Percentiles rank a stretch among this genome's conserved stretches.
Evolutionary conservation across 2,888 invertebrate genomes (phyloP).

Genomic region (Pollenia griseotomentosa): DNA sequence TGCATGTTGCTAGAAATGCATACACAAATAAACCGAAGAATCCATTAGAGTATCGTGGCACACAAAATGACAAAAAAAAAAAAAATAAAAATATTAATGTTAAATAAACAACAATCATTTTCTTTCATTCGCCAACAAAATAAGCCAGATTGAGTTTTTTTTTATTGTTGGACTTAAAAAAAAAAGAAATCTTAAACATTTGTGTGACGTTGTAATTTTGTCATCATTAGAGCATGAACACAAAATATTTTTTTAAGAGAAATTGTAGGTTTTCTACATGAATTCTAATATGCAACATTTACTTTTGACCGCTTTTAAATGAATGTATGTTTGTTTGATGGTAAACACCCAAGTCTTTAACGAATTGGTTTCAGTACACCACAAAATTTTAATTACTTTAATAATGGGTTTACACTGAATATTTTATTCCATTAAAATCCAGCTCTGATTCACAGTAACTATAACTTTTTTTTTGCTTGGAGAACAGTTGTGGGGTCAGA

Average conservation of each 20-base stretch:
- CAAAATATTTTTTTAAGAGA: slow-evolving; percentile 7
- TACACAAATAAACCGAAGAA: slow-evolving; percentile 33
- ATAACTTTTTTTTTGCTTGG: too few species aligned
- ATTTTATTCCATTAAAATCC: not conserved
- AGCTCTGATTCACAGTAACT: too few species aligned
- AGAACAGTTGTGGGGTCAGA: too few species aligned
- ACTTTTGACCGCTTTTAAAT: slow-evolving; percentile 59
- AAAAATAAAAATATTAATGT: slow-evolving; percentile 66
- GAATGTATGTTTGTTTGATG: not conserved
- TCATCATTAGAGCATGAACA: slow-evolving; percentile 36
- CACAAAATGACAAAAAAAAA: slow-evolving; percentile 34
- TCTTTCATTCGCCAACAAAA: slow-evolving; percentile 50
- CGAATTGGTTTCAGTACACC: slow-evolving; percentile 30
- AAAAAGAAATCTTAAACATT: slow-evolving; percentile 1
- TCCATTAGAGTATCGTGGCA: slow-evolving; percentile 3
- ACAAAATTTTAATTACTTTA: slow-evolving; percentile 22
- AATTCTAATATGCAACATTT: slow-evolving; percentile 47
- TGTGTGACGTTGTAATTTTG: slow-evolving; percentile 8
- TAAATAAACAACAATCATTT: slow-evolving; percentile 71
- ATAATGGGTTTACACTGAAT: not conserved
- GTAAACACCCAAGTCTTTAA: not conserved
- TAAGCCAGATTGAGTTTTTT: slow-evolving; percentile 25
- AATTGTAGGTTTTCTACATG: not conserved
- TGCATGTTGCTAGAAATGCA: slow-evolving; percentile 48
- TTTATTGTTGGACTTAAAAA: not conserved